phyloP scores from a whole-genome alignment of 2,113 vertebrate genomes.

The Garra rufa region DNA sequence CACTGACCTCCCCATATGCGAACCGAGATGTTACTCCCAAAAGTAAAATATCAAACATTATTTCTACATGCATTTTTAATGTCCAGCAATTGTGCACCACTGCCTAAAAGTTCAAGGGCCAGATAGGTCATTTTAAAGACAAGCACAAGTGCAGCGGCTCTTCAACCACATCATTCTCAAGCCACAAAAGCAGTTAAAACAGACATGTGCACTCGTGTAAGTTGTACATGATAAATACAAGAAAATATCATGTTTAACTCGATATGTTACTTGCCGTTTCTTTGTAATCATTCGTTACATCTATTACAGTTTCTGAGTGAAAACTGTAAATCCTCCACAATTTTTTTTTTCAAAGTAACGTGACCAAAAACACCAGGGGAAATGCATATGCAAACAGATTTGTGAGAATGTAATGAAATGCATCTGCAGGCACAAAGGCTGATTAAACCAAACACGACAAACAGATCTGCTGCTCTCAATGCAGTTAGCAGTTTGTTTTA shows the following conservation, averaged over 20 bases:
- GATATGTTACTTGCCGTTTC: too few species aligned
- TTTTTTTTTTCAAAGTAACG: background rate
- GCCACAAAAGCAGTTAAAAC: slow-evolving; percentile 68
- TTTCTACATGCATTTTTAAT: slow-evolving; percentile 64
- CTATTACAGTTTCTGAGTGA: background rate
- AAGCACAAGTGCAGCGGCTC: slow-evolving; percentile 57
- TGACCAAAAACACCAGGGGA: background rate
- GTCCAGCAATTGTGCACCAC: slow-evolving; percentile 73
- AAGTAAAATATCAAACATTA: slow-evolving; percentile 57
- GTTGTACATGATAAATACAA: too few species aligned
- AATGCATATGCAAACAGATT: background rate
- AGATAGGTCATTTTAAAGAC: slow-evolving; percentile 81
- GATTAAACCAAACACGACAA: background rate
- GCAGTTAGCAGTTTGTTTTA: slow-evolving; percentile 37
- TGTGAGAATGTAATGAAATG: background rate
- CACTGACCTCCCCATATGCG: background rate
- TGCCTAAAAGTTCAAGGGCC: slow-evolving; percentile 73
- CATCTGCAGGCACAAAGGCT: background rate
- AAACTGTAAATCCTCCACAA: background rate
- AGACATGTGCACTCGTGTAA: slow-evolving; percentile 20
- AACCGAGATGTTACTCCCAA: slow-evolving; percentile 17
- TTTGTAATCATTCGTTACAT: background rate
- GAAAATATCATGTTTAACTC: too few species aligned
- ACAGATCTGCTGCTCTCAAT: background rate
- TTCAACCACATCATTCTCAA: slow-evolving; percentile 78